These are phyloP conservation scores for Thalpophila matura DNA, from an alignment of 2,888 invertebrate genomes.

Conservation along the genomic window DNA sequence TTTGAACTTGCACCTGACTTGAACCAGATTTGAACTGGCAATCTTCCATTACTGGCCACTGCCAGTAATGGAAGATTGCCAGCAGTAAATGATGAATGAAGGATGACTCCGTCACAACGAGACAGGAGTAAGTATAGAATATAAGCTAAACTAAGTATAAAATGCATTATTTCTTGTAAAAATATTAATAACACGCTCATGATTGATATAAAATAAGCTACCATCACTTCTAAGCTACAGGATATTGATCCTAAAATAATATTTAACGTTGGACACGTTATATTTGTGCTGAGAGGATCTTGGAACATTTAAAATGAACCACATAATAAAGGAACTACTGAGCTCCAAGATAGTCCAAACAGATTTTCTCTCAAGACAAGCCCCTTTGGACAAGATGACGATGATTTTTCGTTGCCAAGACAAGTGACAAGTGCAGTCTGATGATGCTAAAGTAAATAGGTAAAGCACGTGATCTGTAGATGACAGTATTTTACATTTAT, in stretches of 20 bases:
- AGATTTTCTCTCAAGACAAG: background rate
- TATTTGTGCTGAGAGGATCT: constrained; percentile 7
- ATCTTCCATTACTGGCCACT: too few species aligned
- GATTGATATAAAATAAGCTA: constrained; percentile 20
- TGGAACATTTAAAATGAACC: background rate
- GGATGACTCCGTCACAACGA: too few species aligned
- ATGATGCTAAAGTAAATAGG: background rate
- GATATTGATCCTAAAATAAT: constrained; percentile 13
- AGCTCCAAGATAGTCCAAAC: background rate
- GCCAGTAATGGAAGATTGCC: too few species aligned
- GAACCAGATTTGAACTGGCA: too few species aligned
- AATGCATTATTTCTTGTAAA: constrained; percentile 18
- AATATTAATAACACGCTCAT: constrained; percentile 16
- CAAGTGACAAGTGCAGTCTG: too few species aligned
- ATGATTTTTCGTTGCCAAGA: background rate
- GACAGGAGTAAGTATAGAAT: constrained; percentile 8
- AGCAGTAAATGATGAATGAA: too few species aligned
- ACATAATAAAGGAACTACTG: background rate
- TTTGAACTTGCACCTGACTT: too few species aligned
- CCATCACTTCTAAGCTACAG: background rate
- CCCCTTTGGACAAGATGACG: background rate
- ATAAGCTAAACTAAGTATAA: constrained; percentile 19
- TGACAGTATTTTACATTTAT: too few species aligned
- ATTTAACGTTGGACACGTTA: background rate
- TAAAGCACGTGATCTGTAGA: background rate